These are phyloP conservation scores for Siniperca knerii DNA, from an alignment of 2,113 vertebrate species.

Conservation along the genomic window DNA sequence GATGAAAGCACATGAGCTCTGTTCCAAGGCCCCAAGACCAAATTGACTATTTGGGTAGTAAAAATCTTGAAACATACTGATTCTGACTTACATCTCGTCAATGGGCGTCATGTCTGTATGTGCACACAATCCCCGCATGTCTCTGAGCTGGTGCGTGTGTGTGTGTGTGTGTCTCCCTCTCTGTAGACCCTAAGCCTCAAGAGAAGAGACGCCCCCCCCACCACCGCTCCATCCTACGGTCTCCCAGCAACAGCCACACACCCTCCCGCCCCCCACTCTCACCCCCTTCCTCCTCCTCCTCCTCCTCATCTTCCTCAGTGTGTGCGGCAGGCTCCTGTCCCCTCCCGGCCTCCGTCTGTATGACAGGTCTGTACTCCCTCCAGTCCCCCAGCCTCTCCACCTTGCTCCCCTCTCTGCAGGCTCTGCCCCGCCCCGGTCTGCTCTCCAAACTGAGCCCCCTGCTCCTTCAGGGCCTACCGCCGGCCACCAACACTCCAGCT, in stretches of 20 bases:
- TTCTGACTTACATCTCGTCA: background rate
- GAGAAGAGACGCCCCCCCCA: slow-evolving; percentile 89
- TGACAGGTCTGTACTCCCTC: slow-evolving; percentile 90
- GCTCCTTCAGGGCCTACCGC: slow-evolving; percentile 74
- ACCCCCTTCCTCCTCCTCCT: slow-evolving; percentile 80
- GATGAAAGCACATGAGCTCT: slow-evolving; percentile 4
- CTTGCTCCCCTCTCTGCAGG: slow-evolving; percentile 82
- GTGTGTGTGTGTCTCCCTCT: slow-evolving; percentile 64
- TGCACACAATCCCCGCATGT: slow-evolving; percentile 48
- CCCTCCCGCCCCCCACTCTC: slow-evolving; percentile 71
- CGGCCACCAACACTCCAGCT: slow-evolving; percentile 64
- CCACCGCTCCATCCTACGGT: slow-evolving; percentile 84
- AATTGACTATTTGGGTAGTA: background rate
- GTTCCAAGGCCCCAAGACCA: background rate
- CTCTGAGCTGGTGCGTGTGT: slow-evolving; percentile 55
- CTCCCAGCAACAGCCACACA: slow-evolving; percentile 82
- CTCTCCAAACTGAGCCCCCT: slow-evolving; percentile 82
- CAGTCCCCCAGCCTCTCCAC: slow-evolving; percentile 77
- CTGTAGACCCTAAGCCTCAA: slow-evolving; percentile 87
- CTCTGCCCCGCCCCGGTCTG: slow-evolving; percentile 72
- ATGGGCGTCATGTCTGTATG: background rate
- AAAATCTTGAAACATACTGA: background rate
- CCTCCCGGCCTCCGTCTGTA: slow-evolving; percentile 84
- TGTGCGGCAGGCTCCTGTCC: slow-evolving; percentile 78
- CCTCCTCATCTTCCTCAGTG: slow-evolving; percentile 79